Evolutionary conservation across 2,113 vertebrate genomes (phyloP), one percentile per base, ranked within the genome.

Genomic region (Trichomycterus rosablanca): DNA sequence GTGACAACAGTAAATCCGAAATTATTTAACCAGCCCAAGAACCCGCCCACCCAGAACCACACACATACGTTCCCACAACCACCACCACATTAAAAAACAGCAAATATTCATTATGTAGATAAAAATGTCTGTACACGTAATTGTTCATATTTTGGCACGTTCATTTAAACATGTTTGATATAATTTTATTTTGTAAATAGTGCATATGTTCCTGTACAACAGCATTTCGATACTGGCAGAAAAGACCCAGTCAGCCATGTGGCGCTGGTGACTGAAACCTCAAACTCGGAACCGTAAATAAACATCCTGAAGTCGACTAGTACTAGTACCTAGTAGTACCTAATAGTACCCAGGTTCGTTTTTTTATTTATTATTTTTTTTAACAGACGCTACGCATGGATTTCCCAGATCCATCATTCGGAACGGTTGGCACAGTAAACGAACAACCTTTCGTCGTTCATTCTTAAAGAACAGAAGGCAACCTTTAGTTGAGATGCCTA

Each of bases 161-260:
- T 67, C 62, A 75, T 74, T 75, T 72, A 55, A 75, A 73, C 63
- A 71, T 69, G 70, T 65, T 52, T 61, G 65, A 76, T 73, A 75
- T 79, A 71, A 66, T 88, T 81, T 78, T 82, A 79, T 74, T 80
- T 82, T 85, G 83, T 79, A 86, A 85, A 88, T 90, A 92, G 87
- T 90, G 90, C 90, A 76, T 76, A 89, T 89, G 87, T 91, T 64
- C 59, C 89, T 87, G 86, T 92, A 89, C 89, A 90, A 89, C 84
- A 86, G 81, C 84, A 89, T 86, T 80, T 67, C 39, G 70, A 72
- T 63, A 72, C 70, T 67, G 65, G 70, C 65, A 68, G 48, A 67
- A 65, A 51, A 56, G 54, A 40, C 46, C 63, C 46, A 10, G 62
- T 56, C 51, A 20, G 22, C 50, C 63, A n/a, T 63, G 39, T 61